Evolutionary conservation across 2,888 invertebrate genomes (phyloP), one percentile per base, ranked within the genome.

Genomic region (Ormyrus thymus): DNA sequence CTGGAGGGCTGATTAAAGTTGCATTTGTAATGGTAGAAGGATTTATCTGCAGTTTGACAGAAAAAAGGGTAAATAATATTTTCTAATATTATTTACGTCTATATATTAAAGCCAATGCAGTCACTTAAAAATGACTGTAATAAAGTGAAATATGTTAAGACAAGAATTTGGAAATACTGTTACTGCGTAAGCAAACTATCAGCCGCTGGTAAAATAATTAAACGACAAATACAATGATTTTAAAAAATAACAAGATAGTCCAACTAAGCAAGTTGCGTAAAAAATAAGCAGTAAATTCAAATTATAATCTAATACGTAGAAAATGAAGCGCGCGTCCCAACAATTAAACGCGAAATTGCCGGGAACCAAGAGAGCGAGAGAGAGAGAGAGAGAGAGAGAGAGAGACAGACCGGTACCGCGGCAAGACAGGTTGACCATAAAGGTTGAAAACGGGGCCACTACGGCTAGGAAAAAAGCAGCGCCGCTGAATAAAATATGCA

Each of bases 401-500:
- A 56, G 13, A 3, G 10, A 9, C 11, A 29, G 13, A 56, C n/a
- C 13, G 8, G 2, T 29, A 29, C 29, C 29, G 29, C 2, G 29
- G 29, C 29, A 29, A 29, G 29, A 29, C 29, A 29, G 29, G 29
- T 29, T 29, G 58, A 9, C 7, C 46, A 69, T 48, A 69, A 51
- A n/a, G 15, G 71, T 58, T 13, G 55, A 11, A 15, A 62, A 29
- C 15, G 7, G 13, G 8, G 29, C 29, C 29, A 29, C 29, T 29
- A 29, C 29, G 11, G 43, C 48, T 48, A 46, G 29, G 15, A 51
- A 53, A 50, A 50, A 62, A 53, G 55, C 58, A 59, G 7, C n/a
- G 45, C 15, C 53, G 29, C 56, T 59, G 61, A 75, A 75, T 76
- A 68, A 76, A 76, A 62, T 76, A 69, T 69, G 46, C 68, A 62